Conservation (phyloP, 2,113 vertebrate genomes). For the Calyptomena viridis region DNA sequence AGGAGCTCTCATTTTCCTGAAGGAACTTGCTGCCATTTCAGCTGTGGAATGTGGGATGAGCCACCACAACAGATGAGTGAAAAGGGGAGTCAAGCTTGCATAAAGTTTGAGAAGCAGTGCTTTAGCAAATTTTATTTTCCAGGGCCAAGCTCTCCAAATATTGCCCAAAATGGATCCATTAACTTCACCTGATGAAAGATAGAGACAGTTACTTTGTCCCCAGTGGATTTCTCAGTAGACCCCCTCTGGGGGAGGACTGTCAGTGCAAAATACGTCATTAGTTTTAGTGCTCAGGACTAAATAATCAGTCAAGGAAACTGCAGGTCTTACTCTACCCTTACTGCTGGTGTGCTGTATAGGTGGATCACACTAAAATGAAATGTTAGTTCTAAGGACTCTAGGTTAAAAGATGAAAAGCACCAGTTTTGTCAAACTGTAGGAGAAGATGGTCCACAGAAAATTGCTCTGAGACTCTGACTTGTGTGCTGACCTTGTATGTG, state of each 20-base stretch:
- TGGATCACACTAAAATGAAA: background rate
- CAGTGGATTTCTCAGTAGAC: background rate
- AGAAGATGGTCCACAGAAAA: background rate
- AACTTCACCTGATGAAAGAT: background rate
- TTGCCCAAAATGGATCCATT: background rate
- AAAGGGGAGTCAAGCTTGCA: background rate
- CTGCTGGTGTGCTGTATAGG: background rate
- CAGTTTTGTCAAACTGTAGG: background rate
- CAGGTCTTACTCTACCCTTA: background rate
- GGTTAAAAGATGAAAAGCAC: background rate
- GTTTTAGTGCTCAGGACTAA: background rate
- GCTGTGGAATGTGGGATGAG: conserved; percentile 29
- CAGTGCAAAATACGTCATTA: background rate
- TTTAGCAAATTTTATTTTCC: background rate
- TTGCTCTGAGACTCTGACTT: background rate
- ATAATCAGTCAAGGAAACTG: background rate
- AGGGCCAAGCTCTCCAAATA: background rate
- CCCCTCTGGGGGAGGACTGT: background rate
- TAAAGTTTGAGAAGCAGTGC: background rate
- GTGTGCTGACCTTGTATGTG: background rate
- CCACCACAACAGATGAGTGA: background rate
- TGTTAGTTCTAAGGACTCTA: background rate
- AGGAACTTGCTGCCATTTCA: background rate
- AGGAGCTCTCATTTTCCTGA: conserved; percentile 7
- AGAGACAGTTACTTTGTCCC: background rate